A percentile compares a stretch with the other conserved stretches of the same genome.
Evolutionary conservation across 2,113 vertebrate species (phyloP).

Genomic region (Carassius carassius): DNA sequence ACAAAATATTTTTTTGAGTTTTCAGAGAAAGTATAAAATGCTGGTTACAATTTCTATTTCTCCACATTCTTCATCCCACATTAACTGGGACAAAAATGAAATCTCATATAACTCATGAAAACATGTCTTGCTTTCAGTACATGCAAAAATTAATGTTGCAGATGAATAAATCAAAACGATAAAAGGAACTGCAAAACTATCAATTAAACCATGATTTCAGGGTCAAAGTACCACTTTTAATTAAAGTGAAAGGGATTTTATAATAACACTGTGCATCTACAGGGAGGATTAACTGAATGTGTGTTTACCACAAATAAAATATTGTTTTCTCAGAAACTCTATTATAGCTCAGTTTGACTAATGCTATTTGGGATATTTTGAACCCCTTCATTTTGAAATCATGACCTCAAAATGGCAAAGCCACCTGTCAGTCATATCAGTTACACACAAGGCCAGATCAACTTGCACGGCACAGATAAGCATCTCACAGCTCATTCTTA

Average conservation of each 20-base stretch:
- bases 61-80: slow-evolving; percentile 19
- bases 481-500: slow-evolving; percentile 65
- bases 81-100: not conserved
- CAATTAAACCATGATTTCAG: slow-evolving; percentile 24
- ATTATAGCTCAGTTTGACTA: not conserved
- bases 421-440: slow-evolving; percentile 14
- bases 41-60: slow-evolving; percentile 12
- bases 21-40: not conserved
- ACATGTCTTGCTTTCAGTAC: slow-evolving; percentile 3
- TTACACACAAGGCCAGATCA: slow-evolving; percentile 38
- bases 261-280: not conserved
- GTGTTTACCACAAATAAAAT: not conserved
- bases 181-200: slow-evolving; percentile 9
- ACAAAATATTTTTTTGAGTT: not conserved
- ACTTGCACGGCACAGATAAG: slow-evolving; percentile 25
- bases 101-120: not conserved
- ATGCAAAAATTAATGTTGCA: not conserved
- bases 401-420: slow-evolving; percentile 17
- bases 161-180: not conserved
- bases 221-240: slow-evolving; percentile 40
- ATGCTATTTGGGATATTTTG: slow-evolving; percentile 19
- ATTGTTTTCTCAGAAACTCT: not conserved
- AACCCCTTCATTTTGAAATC: slow-evolving; percentile 21
- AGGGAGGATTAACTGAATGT: not conserved
- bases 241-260: not conserved